A percentile compares a stretch with the other conserved stretches of the same genome.
These are phyloP conservation scores for Prietella phreatophila DNA, from an alignment of 2,113 vertebrate species.

Conservation along the genomic window DNA sequence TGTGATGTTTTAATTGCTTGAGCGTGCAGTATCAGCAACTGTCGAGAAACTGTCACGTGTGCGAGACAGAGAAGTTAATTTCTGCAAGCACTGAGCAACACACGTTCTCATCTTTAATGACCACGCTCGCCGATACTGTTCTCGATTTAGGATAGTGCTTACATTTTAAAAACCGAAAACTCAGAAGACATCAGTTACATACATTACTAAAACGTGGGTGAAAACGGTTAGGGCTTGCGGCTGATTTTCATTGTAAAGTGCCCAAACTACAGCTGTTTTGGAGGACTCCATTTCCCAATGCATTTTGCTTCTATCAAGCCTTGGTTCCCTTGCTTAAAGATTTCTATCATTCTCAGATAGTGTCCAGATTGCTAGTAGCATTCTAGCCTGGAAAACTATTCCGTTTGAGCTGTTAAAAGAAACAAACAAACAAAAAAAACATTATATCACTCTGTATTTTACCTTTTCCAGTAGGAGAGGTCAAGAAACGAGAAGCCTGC, in stretches of 20 bases:
- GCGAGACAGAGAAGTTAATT: too few species aligned
- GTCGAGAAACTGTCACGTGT: too few species aligned
- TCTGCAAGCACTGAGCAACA: too few species aligned
- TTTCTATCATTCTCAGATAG: neutral
- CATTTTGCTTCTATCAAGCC: neutral
- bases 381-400: neutral
- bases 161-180: too few species aligned
- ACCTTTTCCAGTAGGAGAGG: constrained; percentile 80
- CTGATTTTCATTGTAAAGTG: neutral
- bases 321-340: neutral
- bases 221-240: neutral
- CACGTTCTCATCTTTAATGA: neutral
- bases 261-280: neutral
- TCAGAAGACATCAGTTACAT: too few species aligned
- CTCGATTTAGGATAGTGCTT: too few species aligned
- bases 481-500: constrained; percentile 77
- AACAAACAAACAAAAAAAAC: fast-evolving
- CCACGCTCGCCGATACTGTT: neutral
- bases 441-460: neutral
- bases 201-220: too few species aligned
- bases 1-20: too few species aligned
- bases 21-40: too few species aligned
- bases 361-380: neutral
- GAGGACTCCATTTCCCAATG: neutral
- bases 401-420: too few species aligned